These are phyloP conservation scores for Tetrapedia diversipes DNA, from an alignment of 2,888 invertebrate species.

Conservation along the genomic window DNA sequence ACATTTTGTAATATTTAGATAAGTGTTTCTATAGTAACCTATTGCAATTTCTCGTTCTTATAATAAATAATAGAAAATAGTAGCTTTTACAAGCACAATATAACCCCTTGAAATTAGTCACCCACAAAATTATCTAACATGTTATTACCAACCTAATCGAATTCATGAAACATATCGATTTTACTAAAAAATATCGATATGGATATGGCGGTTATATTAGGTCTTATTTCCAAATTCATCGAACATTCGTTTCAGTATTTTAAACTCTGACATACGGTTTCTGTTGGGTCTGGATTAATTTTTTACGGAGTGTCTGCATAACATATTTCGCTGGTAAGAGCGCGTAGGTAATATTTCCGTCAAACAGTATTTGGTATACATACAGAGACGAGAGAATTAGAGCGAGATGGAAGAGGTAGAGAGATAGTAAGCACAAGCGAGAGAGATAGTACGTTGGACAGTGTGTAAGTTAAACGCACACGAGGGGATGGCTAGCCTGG, in stretches of 20 bases:
- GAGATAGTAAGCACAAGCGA: constrained; percentile 23
- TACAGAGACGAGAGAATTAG: constrained; percentile 8
- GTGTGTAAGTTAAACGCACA: constrained; percentile 50
- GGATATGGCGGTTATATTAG: background rate
- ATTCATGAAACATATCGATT: constrained; percentile 1
- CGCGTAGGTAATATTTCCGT: constrained; percentile 52
- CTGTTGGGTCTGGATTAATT: constrained; percentile 36
- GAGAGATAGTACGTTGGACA: constrained; percentile 37
- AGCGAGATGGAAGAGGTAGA: background rate
- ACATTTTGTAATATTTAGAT: constrained; percentile 20
- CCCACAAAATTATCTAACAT: background rate
- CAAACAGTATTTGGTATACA: constrained; percentile 35
- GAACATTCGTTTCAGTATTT: constrained; percentile 22
- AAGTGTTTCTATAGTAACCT: constrained; percentile 19
- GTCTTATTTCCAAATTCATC: background rate
- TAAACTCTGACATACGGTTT: constrained; percentile 14
- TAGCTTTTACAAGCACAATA: no score
- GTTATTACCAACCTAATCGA: constrained; percentile 7
- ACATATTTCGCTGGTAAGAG: constrained; percentile 50
- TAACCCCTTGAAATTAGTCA: background rate
- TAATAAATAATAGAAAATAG: background rate
- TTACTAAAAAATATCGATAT: background rate
- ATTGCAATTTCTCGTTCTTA: background rate
- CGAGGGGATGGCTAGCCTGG: constrained; percentile 59
- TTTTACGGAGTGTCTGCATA: constrained; percentile 44